Evolutionary conservation across 2,888 invertebrate species (phyloP), one percentile per base, ranked within the genome.

Genomic region (Lasioglossum leucozonium): DNA sequence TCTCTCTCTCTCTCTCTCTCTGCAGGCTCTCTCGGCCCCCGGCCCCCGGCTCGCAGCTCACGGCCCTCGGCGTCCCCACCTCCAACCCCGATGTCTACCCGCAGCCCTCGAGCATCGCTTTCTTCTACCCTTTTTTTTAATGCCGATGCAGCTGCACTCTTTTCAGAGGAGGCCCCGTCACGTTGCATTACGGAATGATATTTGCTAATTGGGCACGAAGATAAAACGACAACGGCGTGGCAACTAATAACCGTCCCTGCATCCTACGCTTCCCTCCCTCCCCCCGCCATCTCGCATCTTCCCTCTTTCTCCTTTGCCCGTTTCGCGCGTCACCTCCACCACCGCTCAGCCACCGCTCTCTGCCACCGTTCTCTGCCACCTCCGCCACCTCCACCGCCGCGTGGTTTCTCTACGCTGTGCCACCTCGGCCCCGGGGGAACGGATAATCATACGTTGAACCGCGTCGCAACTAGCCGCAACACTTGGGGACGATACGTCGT

Each of bases 161-260:
- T 91, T 91, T 90, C 87, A 87, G 88, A 87, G 89, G 87, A 90
- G 91, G 88, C 88, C 89, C 92, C 92, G 94, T 95, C 95, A 94
- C 91, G 92, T 94, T 94, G 94, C 94, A 94, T 95, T 95, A 95
- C 94, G 90, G 91, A 93, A 94, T 93, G 94, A 94, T 95, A 94
- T 93, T 93, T 92, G 94, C 94, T 95, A 95, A 95, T 95, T 95
- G 94, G 94, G 94, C 91, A 91, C 92, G 94, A 94, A 94, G 94
- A 95, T 94, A 94, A 95, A 95, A 93, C 91, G 92, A 92, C 90
- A 88, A 90, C 91, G 88, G 89, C 79, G 85, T 81, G 91, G 92
- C 91, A 93, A 93, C 93, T 94, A 94, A 95, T 94, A 94, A 95
- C 94, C 92, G 92, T 92, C 91, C 91, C 86, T 86, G 87, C 88